Base-by-base conservation (phyloP, 2,113 vertebrate genomes). In the Poeciliopsis turrubarensis region DNA sequence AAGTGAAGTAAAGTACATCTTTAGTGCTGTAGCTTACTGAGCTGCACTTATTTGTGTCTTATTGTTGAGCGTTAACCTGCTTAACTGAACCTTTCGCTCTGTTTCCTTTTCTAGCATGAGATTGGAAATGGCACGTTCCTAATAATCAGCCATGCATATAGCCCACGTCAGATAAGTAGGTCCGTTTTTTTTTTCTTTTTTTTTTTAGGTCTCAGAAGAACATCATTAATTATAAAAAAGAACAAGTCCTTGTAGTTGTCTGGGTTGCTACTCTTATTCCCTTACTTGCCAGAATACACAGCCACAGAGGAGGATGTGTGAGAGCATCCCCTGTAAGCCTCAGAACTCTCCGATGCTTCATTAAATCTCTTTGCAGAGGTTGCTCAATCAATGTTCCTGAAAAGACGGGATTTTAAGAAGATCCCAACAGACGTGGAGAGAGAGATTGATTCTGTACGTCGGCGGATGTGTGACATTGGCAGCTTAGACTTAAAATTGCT, bases 151-250 rank as follows among this genome's bases (percentile, higher is more conserved):
- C 71, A 71, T 65, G 65, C 75, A 69, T 65, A 51, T 27, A 70
- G 76, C 73, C 47, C 68, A 32, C 30, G 79, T 87, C 70, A 81
- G 82, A 90, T 88, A 79, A 82, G 81, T 41, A 68, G 65, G 47
- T 74, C 82, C 70, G 78, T 81, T 89, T 32, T 86, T 57, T 90
- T 32, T 86, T 57, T n/a, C 10, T 81, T 89, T 32, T 86, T 57
- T 90, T 32, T 86, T 57, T n/a, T n/a, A 73, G 65, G 37, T 75
- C 77, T 83, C 78, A 37, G 66, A 79, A 75, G 77, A 87, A 78
- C 61, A 60, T 80, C 63, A 81, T 85, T 82, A 79, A 81, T 82
- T 78, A 75, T 73, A 60, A 65, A 64, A 63, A 17, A 62, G 31
- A 73, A 72, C 29, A 27, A 65, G 60, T 37, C 77, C 70, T 77